These are phyloP conservation scores for Onchidella celtica DNA, from an alignment of 2,888 invertebrate genomes.

Conservation along the genomic window DNA sequence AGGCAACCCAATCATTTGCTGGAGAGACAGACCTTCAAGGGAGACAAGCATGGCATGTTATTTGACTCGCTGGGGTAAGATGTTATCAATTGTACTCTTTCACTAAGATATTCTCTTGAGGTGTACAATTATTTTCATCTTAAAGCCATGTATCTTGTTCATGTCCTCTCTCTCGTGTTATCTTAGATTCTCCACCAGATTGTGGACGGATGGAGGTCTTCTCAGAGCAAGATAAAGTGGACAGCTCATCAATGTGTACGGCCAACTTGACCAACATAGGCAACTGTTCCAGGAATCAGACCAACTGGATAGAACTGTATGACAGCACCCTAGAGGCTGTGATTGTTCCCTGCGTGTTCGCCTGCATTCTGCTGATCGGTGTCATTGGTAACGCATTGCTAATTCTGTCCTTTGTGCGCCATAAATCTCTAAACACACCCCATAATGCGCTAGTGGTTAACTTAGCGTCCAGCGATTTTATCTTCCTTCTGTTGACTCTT, in stretches of 20 bases:
- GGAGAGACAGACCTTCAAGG: too few species aligned
- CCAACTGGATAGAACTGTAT: not conserved
- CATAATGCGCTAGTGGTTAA: slow-evolving; percentile 60
- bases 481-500: slow-evolving; percentile 57
- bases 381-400: slow-evolving; percentile 58
- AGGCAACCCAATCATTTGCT: too few species aligned
- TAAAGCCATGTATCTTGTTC: too few species aligned
- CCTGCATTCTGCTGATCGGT: slow-evolving; percentile 56
- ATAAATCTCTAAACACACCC: slow-evolving; percentile 54
- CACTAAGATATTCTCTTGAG: too few species aligned
- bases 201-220: too few species aligned
- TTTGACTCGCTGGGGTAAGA: too few species aligned
- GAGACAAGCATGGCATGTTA: too few species aligned
- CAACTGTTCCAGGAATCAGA: slow-evolving; percentile 30
- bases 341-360: slow-evolving; percentile 56
- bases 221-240: not conserved
- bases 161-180: too few species aligned
- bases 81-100: too few species aligned
- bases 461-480: slow-evolving; percentile 58
- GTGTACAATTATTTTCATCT: too few species aligned
- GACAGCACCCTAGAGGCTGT: slow-evolving; percentile 51
- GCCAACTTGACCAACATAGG: not conserved
- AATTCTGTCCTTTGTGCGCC: slow-evolving; percentile 52
- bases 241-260: slow-evolving; percentile 17
- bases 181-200: too few species aligned